Base-by-base conservation (phyloP, 2,113 vertebrate species). In the Brachirus orientalis region DNA sequence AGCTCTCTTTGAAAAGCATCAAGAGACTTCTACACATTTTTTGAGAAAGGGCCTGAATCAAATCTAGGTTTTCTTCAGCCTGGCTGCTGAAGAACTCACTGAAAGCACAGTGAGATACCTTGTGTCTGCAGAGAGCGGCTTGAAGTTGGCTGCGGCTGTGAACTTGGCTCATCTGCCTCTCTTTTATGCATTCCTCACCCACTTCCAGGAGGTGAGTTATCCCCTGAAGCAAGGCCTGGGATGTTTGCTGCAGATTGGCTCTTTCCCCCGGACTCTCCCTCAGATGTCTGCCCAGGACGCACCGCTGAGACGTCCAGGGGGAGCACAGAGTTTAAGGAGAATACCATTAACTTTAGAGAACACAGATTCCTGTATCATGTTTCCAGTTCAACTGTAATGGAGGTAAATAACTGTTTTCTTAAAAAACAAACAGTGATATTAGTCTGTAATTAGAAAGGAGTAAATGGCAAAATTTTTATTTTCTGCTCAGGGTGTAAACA, bases 121-220 rank as follows among this genome's bases (percentile, higher is more conserved):
- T 91, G 64, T 94, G 91, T 79, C 91, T 92, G 75, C 89, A 80
- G 84, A 96, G 80, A 18, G 88, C 70, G 28, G 79, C 86, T 50
- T 92, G 90, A 59, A 97, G 88, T 70, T 92, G 88, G 53, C 40
- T 69, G 83, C 78, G 92, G 79, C 79, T 95, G 82, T 86, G 93
- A 10, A 86, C 65, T 14, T 14, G 86, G 64, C 2, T 86, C 78
- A 10, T 86, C 84, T 79, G 84, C 70, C 86, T 62, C 69, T 46
- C 75, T 70, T 82, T 80, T 88, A 85, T 60, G 86, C 95, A 72
- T 89, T 92, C 88, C 50, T 86, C 66, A 78, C 47, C 93, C 54
- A 94, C 84, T 48, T 90, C 90, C 76, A 95, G 69, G 44, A 98
- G 87, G 38, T 85, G 79, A 56, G 54, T 77, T 74, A 95, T 59